These are phyloP conservation scores for Cynocephalus volans DNA, from an alignment of 2,113 vertebrate genomes.

Conservation along the genomic window DNA sequence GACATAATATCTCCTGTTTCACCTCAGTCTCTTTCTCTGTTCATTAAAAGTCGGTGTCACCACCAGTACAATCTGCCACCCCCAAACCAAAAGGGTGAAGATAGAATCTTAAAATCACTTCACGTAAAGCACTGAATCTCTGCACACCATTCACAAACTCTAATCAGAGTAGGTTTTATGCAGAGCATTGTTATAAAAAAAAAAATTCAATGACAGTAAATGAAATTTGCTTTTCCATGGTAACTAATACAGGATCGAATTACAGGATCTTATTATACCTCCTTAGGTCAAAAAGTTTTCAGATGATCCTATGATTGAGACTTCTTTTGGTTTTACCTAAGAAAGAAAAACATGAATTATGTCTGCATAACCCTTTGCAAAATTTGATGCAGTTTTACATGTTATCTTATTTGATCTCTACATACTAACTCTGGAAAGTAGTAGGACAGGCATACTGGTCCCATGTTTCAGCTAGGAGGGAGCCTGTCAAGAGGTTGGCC, in stretches of 20 bases:
- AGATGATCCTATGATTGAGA: neutral
- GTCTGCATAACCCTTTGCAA: neutral
- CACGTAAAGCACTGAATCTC: neutral
- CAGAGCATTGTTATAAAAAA: neutral
- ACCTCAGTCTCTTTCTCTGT: neutral
- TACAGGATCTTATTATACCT: neutral
- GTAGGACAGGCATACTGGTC: neutral
- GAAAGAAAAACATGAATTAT: slow-evolving; percentile 40
- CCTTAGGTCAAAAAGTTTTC: neutral
- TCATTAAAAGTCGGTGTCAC: neutral
- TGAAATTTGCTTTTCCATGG: neutral
- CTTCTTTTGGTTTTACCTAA: neutral
- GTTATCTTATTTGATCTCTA: neutral
- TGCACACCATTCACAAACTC: neutral
- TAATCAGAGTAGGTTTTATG: slow-evolving; percentile 21
- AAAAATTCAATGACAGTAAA: neutral
- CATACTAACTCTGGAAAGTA: neutral
- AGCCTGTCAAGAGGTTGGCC: accelerated
- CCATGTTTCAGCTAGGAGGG: neutral
- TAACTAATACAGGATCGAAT: neutral
- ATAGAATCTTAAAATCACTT: neutral
- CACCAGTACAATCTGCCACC: neutral
- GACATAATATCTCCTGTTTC: neutral
- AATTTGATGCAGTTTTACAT: neutral
- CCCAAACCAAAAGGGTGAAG: neutral